Evolutionary conservation across 2,888 invertebrate species (phyloP).

Genomic region (Apoda limacodes): DNA sequence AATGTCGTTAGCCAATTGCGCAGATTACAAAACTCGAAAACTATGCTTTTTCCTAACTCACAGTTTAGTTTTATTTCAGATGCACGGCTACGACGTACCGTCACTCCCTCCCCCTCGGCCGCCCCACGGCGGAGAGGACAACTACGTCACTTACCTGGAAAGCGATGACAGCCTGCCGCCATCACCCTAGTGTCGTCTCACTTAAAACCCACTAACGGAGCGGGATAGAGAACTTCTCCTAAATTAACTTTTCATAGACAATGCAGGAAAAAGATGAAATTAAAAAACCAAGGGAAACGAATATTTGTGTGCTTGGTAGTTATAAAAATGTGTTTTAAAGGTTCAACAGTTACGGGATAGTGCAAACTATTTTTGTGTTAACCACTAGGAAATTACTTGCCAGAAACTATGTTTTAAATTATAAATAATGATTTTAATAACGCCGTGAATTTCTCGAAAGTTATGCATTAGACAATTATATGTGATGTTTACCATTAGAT

Average conservation of each 20-base stretch:
- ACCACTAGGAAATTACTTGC: conserved; percentile 13
- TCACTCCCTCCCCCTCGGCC: conserved; percentile 71
- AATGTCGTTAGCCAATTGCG: too few species aligned
- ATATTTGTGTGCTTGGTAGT: too few species aligned
- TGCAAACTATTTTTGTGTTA: conserved; percentile 17
- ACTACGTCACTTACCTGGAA: conserved; percentile 93
- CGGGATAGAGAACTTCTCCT: conserved; percentile 15
- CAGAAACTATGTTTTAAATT: conserved; percentile 13
- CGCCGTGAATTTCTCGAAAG: too few species aligned
- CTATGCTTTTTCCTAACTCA: neutral
- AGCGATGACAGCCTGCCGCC: conserved; percentile 85
- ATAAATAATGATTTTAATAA: too few species aligned
- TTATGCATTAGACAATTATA: conserved; percentile 23
- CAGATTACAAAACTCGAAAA: conserved; percentile 15
- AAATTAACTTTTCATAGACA: too few species aligned
- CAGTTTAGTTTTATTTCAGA: conserved; percentile 64
- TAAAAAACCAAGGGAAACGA: too few species aligned
- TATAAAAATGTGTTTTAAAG: too few species aligned
- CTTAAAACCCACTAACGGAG: conserved; percentile 30
- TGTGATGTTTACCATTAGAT: conserved; percentile 55
- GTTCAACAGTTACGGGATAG: conserved; percentile 17
- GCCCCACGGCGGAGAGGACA: conserved; percentile 79
- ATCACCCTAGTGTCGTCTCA: conserved; percentile 74
- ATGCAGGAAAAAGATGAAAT: too few species aligned
- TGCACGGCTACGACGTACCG: conserved; percentile 90